Conservation (phyloP, 2,888 invertebrate species). For the Fragum sueziense region DNA sequence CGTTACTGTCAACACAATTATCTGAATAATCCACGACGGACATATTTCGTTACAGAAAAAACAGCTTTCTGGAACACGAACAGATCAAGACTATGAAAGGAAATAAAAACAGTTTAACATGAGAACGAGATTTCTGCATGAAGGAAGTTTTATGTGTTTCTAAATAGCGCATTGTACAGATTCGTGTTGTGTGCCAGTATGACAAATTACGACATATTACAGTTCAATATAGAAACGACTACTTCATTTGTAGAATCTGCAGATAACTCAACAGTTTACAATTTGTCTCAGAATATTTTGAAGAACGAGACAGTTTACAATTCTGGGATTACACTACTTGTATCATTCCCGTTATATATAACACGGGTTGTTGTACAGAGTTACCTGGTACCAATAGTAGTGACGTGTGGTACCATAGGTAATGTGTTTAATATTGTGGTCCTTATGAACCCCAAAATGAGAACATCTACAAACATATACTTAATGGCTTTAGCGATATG, state of each 20-base stretch:
- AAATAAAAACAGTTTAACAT: too few relatives aligned
- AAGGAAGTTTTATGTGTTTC: not conserved
- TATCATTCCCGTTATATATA: conserved; percentile 43
- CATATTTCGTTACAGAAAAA: too few relatives aligned
- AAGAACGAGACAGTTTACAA: not conserved
- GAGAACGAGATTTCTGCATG: too few relatives aligned
- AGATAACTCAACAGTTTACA: conserved; percentile 1
- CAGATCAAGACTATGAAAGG: too few relatives aligned
- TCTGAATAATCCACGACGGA: too few relatives aligned
- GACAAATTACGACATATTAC: conserved; percentile 6
- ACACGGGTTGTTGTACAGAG: conserved; percentile 73
- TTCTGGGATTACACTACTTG: conserved; percentile 12
- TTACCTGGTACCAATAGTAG: conserved; percentile 75
- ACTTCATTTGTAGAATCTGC: not conserved
- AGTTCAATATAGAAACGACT: not conserved
- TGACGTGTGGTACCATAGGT: conserved; percentile 76
- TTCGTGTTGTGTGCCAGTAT: not conserved
- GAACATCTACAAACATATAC: conserved; percentile 84
- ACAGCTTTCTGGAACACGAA: too few relatives aligned
- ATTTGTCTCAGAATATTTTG: not conserved
- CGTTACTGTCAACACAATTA: too few relatives aligned
- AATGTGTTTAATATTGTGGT: conserved; percentile 80
- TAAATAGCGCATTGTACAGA: not conserved
- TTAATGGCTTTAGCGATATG: conserved; percentile 88
- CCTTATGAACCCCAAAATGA: conserved; percentile 78